Evolutionary conservation across 1,140 invertebrate genomes (phyloP).

Genomic region (Brachionus manjavacas): DNA sequence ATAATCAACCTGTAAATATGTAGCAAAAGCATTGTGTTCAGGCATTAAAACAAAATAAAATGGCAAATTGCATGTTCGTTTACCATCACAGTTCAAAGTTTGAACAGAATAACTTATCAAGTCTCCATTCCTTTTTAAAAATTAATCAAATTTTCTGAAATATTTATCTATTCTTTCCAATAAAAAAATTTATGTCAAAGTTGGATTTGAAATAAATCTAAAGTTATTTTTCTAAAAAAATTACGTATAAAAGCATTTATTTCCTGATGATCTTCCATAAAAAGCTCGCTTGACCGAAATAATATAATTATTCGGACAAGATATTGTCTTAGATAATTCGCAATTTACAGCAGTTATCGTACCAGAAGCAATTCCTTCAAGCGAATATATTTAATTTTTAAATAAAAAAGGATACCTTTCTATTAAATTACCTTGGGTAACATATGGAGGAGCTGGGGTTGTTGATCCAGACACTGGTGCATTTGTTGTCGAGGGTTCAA

Average conservation of each 20-base stretch:
- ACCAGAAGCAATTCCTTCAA: conserved; percentile 16
- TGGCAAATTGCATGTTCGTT: background rate
- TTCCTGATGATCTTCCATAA: background rate
- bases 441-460: conserved; percentile 2
- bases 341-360: background rate
- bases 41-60: background rate
- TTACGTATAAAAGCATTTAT: conserved; percentile 40
- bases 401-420: too few species aligned
- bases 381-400: background rate
- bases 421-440: background rate
- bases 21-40: background rate
- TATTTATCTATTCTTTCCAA: too few species aligned
- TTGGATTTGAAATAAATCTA: background rate
- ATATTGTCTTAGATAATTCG: background rate
- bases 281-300: conserved; percentile 10
- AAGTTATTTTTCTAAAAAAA: background rate
- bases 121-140: background rate
- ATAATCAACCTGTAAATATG: conserved; percentile 35
- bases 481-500: background rate
- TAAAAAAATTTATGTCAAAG: background rate
- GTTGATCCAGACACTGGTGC: background rate
- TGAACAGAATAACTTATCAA: conserved; percentile 11
- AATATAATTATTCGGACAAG: conserved; percentile 36
- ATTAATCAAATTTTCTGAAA: background rate
- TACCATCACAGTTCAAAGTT: conserved; percentile 18